Evolutionary conservation across 2,888 invertebrate species (phyloP), one percentile per base, ranked within the genome.

Genomic region (Microplitis deprimator): DNA sequence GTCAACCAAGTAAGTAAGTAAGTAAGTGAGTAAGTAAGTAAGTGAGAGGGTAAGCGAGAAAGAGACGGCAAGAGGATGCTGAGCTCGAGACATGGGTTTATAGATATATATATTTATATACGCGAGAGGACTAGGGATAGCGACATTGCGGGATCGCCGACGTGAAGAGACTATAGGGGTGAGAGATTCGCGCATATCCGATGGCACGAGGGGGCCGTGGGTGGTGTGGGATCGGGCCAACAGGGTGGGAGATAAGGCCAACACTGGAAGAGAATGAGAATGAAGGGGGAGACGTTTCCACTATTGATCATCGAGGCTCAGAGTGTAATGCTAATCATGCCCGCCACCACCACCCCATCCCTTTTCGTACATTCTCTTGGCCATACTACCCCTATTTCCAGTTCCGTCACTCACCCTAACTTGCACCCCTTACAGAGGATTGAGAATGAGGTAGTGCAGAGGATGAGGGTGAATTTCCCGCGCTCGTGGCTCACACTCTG

Each of bases 221-320:
- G 77, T 78, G 68, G 80, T n/a, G 79, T 69, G 80, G 80, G 81
- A 82, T 83, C 16, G 76, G 68, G 70, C 79, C 77, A 79, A 79
- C 76, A 84, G 83, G 81, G 82, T 82, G 84, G 84, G 85, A 88
- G 88, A 87, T 88, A 88, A 89, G 89, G 87, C 88, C 84, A 87
- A 87, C 87, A 87, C 87, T 84, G 87, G 86, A 86, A 87, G 88
- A 87, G 87, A 87, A 87, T 87, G 86, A 87, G 86, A 88, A 87
- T 87, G 87, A 88, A 88, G 88, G 87, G 87, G 86, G 88, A 87
- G 88, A 88, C 89, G 87, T 89, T 89, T 89, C 88, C 88, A 89
- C 89, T 89, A 89, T 89, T 89, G 89, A 89, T 89, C 89, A 89
- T 89, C 89, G 88, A 88, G 89, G 87, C 88, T 88, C 89, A 87